Percentiles rank a stretch among this genome's conserved stretches.
Evolutionary conservation across 2,888 invertebrate species (phyloP).

Genomic region (Eupithecia subumbrata): DNA sequence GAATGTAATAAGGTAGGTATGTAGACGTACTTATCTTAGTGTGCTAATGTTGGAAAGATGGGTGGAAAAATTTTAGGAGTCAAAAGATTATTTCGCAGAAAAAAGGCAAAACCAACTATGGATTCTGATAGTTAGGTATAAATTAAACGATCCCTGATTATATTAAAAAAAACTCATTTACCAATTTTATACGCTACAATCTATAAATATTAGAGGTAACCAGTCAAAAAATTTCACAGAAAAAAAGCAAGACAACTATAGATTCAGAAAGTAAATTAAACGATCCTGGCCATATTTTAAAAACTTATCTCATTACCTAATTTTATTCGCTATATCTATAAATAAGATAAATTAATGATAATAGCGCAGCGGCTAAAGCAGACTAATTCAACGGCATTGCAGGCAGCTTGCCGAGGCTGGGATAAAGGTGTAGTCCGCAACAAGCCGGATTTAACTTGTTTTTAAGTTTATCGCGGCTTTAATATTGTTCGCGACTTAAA

Average conservation of each 20-base stretch:
- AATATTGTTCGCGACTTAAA: slow-evolving; percentile 81
- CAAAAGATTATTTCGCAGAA: neutral
- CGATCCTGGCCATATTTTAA: slow-evolving; percentile 13
- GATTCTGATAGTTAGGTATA: neutral
- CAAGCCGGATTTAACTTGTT: slow-evolving; percentile 80
- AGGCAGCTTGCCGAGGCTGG: slow-evolving; percentile 67
- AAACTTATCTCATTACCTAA: slow-evolving; percentile 11
- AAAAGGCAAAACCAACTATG: neutral
- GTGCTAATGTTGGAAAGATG: neutral
- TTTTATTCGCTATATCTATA: slow-evolving; percentile 20
- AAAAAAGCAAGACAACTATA: neutral
- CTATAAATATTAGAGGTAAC: slow-evolving; percentile 36
- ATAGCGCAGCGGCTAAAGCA: slow-evolving; percentile 56
- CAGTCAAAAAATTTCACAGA: neutral
- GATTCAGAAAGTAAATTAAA: neutral
- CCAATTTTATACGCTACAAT: slow-evolving; percentile 14
- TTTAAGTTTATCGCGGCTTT: slow-evolving; percentile 81
- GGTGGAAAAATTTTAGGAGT: neutral
- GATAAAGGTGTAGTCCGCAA: slow-evolving; percentile 66
- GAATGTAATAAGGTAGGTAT: neutral
- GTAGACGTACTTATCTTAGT: no score
- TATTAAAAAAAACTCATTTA: slow-evolving; percentile 16
- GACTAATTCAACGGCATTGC: slow-evolving; percentile 72
- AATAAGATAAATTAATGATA: slow-evolving; percentile 46
- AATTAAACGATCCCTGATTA: slow-evolving; percentile 2